Conservation (phyloP, 2,113 vertebrate species). For the Seriola rivoliana region DNA sequence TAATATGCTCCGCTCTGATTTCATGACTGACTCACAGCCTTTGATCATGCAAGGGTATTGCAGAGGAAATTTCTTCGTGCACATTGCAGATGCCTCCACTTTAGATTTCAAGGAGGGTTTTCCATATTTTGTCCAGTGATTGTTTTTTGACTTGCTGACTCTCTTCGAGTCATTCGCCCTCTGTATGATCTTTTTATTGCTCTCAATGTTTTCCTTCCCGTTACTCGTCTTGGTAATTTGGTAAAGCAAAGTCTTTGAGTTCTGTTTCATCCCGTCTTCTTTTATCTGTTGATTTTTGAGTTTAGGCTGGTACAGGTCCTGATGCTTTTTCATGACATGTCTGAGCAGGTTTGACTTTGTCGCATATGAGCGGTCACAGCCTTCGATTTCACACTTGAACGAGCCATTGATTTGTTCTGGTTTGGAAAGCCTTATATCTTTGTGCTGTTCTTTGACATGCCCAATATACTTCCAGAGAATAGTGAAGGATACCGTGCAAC, state of each 20-base stretch:
- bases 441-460: constrained; percentile 91
- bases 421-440: constrained; percentile 83
- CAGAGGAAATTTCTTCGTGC: constrained; percentile 89
- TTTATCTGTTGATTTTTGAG: constrained; percentile 88
- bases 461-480: constrained; percentile 88
- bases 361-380: constrained; percentile 94
- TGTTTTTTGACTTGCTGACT: constrained; percentile 58
- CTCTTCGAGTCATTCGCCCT: constrained; percentile 69
- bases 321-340: constrained; percentile 96
- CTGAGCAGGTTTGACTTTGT: constrained; percentile 95
- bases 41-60: constrained; percentile 98
- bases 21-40: constrained; percentile 93
- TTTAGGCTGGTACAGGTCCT: constrained; percentile 90
- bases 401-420: constrained; percentile 85
- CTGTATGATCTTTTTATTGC: constrained; percentile 85
- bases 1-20: constrained; percentile 92
- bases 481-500: constrained; percentile 89
- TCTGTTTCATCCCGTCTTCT: constrained; percentile 88
- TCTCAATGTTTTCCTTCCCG: constrained; percentile 88
- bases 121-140: constrained; percentile 82
- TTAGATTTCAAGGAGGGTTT: constrained; percentile 90
- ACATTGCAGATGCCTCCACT: constrained; percentile 91
- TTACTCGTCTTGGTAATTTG: constrained; percentile 84
- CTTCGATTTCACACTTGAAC: constrained; percentile 94
- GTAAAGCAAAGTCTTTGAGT: constrained; percentile 82